Conservation (phyloP, 2,797 vertebrate genomes). For the Cirrhinus mrigala region DNA sequence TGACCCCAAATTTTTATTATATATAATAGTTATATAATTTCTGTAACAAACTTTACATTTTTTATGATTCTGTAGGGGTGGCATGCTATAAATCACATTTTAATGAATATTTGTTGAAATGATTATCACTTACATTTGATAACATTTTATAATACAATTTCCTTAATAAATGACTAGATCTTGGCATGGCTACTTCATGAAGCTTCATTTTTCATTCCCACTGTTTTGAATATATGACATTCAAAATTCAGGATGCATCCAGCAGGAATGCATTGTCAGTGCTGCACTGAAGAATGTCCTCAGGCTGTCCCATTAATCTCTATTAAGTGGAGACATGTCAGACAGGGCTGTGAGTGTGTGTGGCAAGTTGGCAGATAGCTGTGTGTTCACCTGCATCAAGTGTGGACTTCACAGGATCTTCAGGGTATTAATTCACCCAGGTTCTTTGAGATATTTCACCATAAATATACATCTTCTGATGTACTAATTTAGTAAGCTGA, state of each 20-base stretch:
- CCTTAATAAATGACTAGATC: constrained; percentile 18
- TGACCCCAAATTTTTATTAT: no score
- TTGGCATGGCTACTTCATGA: constrained; percentile 40
- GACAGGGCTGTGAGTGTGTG: constrained; percentile 48
- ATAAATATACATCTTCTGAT: background rate
- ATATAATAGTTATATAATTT: background rate
- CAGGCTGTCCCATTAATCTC: constrained; percentile 71
- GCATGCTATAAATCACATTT: constrained; percentile 6
- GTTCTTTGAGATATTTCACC: background rate
- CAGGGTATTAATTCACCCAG: constrained; percentile 12
- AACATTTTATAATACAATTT: constrained; percentile 25
- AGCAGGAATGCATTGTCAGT: constrained; percentile 67
- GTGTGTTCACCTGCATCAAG: constrained; percentile 47
- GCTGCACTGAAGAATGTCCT: constrained; percentile 68
- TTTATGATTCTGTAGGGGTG: background rate
- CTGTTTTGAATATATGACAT: constrained; percentile 65
- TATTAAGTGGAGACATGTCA: constrained; percentile 69
- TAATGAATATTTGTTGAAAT: constrained; percentile 28
- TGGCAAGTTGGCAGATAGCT: constrained; percentile 44
- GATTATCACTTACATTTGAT: constrained; percentile 39
- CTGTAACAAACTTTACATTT: background rate
- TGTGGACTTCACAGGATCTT: constrained; percentile 38
- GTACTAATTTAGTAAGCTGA: background rate
- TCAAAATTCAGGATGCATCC: constrained; percentile 69
- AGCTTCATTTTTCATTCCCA: constrained; percentile 65